Evolutionary conservation across 2,797 vertebrate species (phyloP).

Genomic region (Hephaestus fuliginosus): DNA sequence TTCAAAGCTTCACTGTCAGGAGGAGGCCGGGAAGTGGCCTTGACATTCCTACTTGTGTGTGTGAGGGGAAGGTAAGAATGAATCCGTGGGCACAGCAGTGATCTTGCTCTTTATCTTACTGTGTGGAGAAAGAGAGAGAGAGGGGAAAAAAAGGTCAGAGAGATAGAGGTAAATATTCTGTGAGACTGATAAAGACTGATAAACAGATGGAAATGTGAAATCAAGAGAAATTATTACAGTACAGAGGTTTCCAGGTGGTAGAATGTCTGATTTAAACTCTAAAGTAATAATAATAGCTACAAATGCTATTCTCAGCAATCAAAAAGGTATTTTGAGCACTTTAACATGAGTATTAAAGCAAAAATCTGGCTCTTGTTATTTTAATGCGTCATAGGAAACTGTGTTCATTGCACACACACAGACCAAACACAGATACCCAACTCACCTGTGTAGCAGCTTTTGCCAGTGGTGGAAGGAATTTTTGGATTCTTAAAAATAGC

Average conservation of each 20-base stretch:
- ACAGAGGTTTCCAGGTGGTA: background rate
- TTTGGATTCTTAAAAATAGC: background rate
- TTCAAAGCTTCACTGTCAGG: conserved; percentile 18
- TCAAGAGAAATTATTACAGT: background rate
- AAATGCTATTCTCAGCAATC: background rate
- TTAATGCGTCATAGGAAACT: background rate
- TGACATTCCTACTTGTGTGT: conserved; percentile 30
- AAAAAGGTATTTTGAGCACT: background rate
- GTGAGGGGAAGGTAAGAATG: conserved; percentile 1
- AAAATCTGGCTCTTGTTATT: no score
- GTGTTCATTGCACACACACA: background rate
- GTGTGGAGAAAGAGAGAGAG: background rate
- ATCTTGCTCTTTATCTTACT: conserved; percentile 3
- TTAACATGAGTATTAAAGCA: background rate
- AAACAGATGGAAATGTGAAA: conserved; percentile 18
- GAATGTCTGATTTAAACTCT: no score
- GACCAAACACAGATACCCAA: background rate
- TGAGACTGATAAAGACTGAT: background rate
- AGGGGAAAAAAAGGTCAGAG: conserved; percentile 6
- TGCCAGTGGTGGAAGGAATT: background rate
- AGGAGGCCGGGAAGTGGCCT: conserved; percentile 25
- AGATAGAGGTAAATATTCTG: background rate
- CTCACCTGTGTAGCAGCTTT: background rate
- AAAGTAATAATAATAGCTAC: background rate
- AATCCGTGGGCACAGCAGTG: conserved; percentile 34